Evolutionary conservation across 2,113 vertebrate species (phyloP).

Genomic region (Rhodinocichla rosea): DNA sequence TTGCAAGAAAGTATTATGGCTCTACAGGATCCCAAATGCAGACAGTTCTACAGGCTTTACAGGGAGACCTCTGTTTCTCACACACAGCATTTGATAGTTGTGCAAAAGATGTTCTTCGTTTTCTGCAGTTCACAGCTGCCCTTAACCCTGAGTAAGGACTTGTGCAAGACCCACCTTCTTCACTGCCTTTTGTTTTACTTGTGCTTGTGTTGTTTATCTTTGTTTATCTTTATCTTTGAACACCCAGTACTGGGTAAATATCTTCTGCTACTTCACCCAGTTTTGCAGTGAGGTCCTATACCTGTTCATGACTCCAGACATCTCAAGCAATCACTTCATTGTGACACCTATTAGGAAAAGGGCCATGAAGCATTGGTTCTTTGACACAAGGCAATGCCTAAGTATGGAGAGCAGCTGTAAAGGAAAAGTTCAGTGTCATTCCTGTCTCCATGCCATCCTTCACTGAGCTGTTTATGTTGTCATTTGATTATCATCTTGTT

Average conservation of each 20-base stretch:
- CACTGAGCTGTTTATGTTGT: background rate
- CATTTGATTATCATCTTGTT: background rate
- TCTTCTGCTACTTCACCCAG: background rate
- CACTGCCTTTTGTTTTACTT: background rate
- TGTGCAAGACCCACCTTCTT: background rate
- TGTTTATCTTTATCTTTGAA: background rate
- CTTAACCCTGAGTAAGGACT: background rate
- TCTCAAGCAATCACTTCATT: background rate
- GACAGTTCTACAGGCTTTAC: background rate
- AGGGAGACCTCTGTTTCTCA: background rate
- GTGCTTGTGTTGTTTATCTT: background rate
- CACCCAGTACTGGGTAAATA: background rate
- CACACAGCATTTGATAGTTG: background rate
- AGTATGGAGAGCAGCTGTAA: background rate
- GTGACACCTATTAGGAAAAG: background rate
- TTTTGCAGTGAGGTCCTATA: background rate
- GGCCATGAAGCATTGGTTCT: background rate
- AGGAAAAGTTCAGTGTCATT: background rate
- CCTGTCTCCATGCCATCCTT: background rate
- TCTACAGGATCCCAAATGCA: background rate
- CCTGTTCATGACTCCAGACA: background rate
- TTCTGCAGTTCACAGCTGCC: background rate
- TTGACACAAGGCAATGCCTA: background rate
- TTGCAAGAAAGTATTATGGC: background rate
- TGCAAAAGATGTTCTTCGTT: background rate